phyloP scores from a whole-genome alignment of 2,888 invertebrate genomes.

The Cactoblastis cactorum region DNA sequence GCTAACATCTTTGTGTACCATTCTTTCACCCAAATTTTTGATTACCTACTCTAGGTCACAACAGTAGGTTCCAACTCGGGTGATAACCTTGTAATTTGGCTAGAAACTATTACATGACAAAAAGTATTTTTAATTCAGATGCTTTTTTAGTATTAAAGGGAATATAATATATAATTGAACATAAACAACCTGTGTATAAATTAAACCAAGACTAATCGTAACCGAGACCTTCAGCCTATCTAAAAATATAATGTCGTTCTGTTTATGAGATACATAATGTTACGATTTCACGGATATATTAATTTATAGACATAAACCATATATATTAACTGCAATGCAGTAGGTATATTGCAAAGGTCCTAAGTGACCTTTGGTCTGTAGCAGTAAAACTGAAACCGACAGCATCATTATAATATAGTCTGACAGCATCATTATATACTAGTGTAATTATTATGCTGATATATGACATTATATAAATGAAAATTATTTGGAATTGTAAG shows the following conservation, averaged over 20 bases:
- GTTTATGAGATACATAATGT: slow-evolving; percentile 33
- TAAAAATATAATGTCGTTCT: slow-evolving; percentile 57
- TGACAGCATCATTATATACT: not conserved
- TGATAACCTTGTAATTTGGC: slow-evolving; percentile 42
- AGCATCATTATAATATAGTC: slow-evolving; percentile 7
- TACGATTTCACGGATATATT: slow-evolving; percentile 19
- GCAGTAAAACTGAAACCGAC: slow-evolving; percentile 1
- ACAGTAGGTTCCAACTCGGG: slow-evolving; percentile 22
- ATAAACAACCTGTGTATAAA: not conserved
- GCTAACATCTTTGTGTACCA: not conserved
- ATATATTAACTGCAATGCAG: not conserved
- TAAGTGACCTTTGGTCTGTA: not conserved
- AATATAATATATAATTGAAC: not conserved
- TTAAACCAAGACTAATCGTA: slow-evolving; percentile 24
- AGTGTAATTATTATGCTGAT: not conserved
- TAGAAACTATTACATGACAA: slow-evolving; percentile 21
- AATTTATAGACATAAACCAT: not conserved
- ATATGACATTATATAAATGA: slow-evolving; percentile 2
- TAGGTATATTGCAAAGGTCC: not conserved
- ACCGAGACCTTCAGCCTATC: slow-evolving; percentile 71
- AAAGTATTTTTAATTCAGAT: slow-evolving; percentile 16
- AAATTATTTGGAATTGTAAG: too few relatives aligned
- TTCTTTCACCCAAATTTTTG: not conserved
- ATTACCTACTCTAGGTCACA: too few relatives aligned
- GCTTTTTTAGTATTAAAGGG: not conserved